Base-by-base conservation (phyloP, 2,888 invertebrate species). In the Erpobdella octoculata region DNA sequence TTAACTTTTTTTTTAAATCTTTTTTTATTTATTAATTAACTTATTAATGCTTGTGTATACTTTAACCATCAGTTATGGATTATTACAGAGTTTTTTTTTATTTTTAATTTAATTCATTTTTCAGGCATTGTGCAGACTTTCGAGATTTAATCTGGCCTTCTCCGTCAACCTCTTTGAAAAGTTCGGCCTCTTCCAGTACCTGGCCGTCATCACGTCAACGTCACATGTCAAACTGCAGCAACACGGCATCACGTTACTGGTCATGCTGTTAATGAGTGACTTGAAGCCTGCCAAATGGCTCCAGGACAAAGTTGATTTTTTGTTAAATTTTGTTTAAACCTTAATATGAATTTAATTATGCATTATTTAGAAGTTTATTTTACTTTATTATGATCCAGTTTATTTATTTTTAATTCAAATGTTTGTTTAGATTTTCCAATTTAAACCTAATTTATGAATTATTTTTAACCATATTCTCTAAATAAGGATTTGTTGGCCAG, bases 401-500 rank as follows among this genome's bases (percentile, higher is more conserved):
- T n/a, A n/a, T n/a, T n/a, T n/a, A n/a, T n/a, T n/a, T n/a, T n/a
- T n/a, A n/a, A n/a, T n/a, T n/a, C n/a, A n/a, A n/a, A n/a, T n/a
- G n/a, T n/a, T n/a, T n/a, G n/a, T n/a, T n/a, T n/a, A n/a, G n/a
- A n/a, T n/a, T n/a, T n/a, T n/a, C n/a, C n/a, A n/a, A n/a, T n/a
- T n/a, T n/a, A n/a, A n/a, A n/a, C n/a, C n/a, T n/a, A n/a, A n/a
- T n/a, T n/a, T n/a, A n/a, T n/a, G n/a, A n/a, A n/a, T n/a, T n/a
- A n/a, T n/a, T n/a, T n/a, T n/a, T n/a, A n/a, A n/a, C n/a, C n/a
- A n/a, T n/a, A n/a, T n/a, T n/a, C n/a, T n/a, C n/a, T n/a, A n/a
- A n/a, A n/a, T 1, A 74, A 81, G 81, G 81, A 81, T 69, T 81
- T 82, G 65, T 75, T 81, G 18, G 76, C 76, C 73, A 78, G 80